Base-by-base conservation (phyloP, 2,797 vertebrate species). In the Lepidocolaptes lacrymiger region DNA sequence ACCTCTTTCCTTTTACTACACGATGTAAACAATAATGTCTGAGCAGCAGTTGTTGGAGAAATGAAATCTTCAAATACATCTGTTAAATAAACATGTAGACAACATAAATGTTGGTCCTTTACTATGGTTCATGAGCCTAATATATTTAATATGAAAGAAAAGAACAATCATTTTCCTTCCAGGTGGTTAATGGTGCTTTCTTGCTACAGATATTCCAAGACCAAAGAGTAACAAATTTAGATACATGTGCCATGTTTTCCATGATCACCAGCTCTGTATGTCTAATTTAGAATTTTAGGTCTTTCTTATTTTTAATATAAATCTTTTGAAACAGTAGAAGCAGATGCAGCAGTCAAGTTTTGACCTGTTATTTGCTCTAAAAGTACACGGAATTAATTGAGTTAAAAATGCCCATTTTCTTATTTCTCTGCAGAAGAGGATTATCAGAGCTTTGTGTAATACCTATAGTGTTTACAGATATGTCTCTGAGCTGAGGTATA, bases 11-110 rank as follows among this genome's bases (percentile, higher is more conserved):
- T 99, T 98, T 99, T 99, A 98, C 99, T 99, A 98, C 99, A 99
- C 9, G 99, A 99, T 62, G 99, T 99, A 97, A 99, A 99, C 88
- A 99, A 98, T 89, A 99, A 98, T 0, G 99, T 99, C 97, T 99
- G 99, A 74, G 99, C 99, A 92, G 99, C 99, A 85, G 99, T 99
- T 73, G 99, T 99, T 87, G 99, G 99, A 91, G 99, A 99, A 97
- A 99, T 99, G 96, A 99, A 99, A 97, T 99, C 99, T 98, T 99
- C 99, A 97, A 99, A 99, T 30, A 99, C 99, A 96, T 99, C 99
- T 99, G 93, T 90, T 95, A 68, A 93, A 72, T 37, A 96, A 96
- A 94, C 88, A 72, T 4, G 9, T 17, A 88, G 82, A 39, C 88
- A 46, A n/a, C 83, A 39, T 18, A 69, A 73, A 79, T 61, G 24